These are phyloP conservation scores for Zapus hudsonius DNA, from an alignment of 2,113 vertebrate species.

Conservation along the genomic window DNA sequence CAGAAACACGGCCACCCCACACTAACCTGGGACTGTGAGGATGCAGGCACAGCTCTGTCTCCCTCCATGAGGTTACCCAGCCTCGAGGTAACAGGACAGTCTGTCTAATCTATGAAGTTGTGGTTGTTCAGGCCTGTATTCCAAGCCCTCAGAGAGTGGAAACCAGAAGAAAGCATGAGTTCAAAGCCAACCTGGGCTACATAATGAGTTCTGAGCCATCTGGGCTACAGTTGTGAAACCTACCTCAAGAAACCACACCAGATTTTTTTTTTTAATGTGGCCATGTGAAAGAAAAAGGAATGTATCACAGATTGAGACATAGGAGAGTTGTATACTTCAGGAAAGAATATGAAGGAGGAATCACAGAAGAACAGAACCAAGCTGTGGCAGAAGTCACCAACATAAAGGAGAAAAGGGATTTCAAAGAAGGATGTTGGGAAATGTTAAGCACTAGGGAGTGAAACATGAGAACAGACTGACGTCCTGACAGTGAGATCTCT, in stretches of 20 bases:
- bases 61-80: not conserved
- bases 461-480: not conserved
- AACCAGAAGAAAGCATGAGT: not conserved
- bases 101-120: not conserved
- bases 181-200: not conserved
- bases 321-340: not conserved
- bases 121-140: not conserved
- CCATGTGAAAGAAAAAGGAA: not conserved
- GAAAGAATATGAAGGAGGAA: not conserved
- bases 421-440: slow-evolving; percentile 6
- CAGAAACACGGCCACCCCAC: slow-evolving; percentile 12
- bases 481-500: slow-evolving; percentile 5
- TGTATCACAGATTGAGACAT: not conserved
- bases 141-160: not conserved
- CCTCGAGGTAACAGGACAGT: not conserved
- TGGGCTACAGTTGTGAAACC: not conserved
- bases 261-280: not conserved
- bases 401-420: not conserved
- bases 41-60: not conserved
- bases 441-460: not conserved
- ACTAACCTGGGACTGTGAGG: not conserved
- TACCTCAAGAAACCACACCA: not conserved
- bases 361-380: not conserved
- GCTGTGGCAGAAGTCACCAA: not conserved
- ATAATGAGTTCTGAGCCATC: not conserved